Conservation (phyloP, 2,113 vertebrate genomes). For the Zosterops japonicus region DNA sequence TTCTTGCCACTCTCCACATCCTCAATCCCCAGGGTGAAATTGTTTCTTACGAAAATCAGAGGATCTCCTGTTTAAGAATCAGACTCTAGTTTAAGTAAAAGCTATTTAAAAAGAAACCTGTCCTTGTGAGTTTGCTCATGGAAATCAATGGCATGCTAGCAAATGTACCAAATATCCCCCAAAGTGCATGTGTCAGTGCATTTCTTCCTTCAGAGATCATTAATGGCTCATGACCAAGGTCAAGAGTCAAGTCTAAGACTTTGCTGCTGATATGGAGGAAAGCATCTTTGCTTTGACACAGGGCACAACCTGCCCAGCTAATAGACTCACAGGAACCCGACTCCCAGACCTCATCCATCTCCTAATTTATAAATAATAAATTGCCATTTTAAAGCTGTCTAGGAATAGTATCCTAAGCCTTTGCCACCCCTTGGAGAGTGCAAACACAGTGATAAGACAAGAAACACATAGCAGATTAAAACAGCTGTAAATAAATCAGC, state of each 20-base stretch:
- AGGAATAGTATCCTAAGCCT: not conserved
- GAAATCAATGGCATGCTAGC: not conserved
- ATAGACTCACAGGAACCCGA: conserved; percentile 17
- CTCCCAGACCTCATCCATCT: not conserved
- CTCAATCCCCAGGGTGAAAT: not conserved
- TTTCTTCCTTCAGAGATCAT: conserved; percentile 44
- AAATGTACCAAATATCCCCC: conserved; percentile 7
- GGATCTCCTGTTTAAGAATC: not conserved
- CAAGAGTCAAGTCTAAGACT: conserved; percentile 32
- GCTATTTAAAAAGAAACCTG: not conserved
- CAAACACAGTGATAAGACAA: not conserved
- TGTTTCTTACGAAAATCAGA: not conserved
- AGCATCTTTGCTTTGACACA: not conserved
- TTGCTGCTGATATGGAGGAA: conserved; percentile 5
- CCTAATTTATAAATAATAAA: conserved; percentile 48
- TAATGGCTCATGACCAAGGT: conserved; percentile 45
- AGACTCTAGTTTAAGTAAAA: not conserved
- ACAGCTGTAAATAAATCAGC: not conserved
- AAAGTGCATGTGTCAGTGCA: not conserved
- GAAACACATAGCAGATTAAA: not conserved
- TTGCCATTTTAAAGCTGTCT: not conserved
- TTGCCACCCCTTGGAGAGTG: not conserved
- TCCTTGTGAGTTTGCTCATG: not conserved
- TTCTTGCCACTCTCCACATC: not conserved
- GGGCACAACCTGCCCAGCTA: conserved; percentile 38